Base-by-base conservation (phyloP, 2,888 invertebrate genomes). In the Coelopa pilipes region DNA sequence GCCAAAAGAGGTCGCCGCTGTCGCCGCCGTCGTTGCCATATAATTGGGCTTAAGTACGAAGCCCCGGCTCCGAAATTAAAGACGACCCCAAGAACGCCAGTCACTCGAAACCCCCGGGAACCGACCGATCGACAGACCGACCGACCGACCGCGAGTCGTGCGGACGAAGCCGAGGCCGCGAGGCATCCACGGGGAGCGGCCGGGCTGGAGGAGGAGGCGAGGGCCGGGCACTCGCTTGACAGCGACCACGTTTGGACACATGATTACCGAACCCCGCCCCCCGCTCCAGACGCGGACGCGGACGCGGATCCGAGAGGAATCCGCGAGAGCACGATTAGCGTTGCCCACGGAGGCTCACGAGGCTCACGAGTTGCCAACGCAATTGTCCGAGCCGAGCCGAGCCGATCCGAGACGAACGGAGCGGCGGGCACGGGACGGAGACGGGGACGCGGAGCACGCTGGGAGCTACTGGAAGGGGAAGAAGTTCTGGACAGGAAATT, bases 401-500 rank as follows among this genome's bases (percentile, higher is more conserved):
- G 55, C 9, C 63, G 34, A 19, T 15, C 46, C 19, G 65, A 46
- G n/a, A 45, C 9, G 46, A 17, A 47, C 13, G 65, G 65, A 45
- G 65, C 12, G 65, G 13, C 65, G 3, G 17, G 47, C n/a, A 46
- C 24, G 19, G 47, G 13, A 19, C 17, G 17, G 47, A 15, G 19
- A 46, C 47, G 10, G 46, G 34, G 63, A 19, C 47, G 46, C 45
- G 21, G 49, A 12, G 7, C 50, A 50, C 24, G 24, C 50, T 17
- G 24, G 62, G 34, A 62, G 34, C 10, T n/a, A 62, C 10, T 11
- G 15, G n/a, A 62, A 24, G 1, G 24, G 5, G 5, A 34, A 60
- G 1, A 60, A 62, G 10, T 62, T 12, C 66, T 50, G 49, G 82
- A 79, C 83, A 82, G 82, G 82, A 83, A 83, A 80, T 77, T 80